These are phyloP conservation scores for Tenthredo amoena DNA, from an alignment of 2,888 invertebrate genomes.

Conservation along the genomic window DNA sequence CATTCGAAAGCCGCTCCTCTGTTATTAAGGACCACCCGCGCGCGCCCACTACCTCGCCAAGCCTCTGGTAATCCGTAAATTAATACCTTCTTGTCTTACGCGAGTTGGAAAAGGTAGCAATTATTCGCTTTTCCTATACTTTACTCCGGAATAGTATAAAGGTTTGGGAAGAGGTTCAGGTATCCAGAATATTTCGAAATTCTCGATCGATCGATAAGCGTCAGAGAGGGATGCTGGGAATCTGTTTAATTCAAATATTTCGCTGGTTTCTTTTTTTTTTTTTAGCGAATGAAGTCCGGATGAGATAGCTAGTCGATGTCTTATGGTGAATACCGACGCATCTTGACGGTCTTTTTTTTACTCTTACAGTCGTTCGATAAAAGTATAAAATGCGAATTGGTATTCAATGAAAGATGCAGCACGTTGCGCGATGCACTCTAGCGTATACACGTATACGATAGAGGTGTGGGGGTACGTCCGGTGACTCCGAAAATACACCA, in stretches of 20 bases:
- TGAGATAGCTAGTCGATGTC: not conserved
- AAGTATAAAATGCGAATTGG: conserved; percentile 1
- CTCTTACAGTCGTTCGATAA: not conserved
- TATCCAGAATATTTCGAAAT: not conserved
- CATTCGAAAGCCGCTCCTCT: conserved; percentile 37
- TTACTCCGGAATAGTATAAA: not conserved
- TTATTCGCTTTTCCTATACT: not conserved
- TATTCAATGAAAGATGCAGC: conserved; percentile 3
- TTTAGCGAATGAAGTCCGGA: not conserved
- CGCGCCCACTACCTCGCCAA: not conserved
- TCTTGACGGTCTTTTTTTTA: not conserved
- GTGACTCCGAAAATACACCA: conserved; percentile 47
- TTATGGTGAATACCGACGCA: not conserved
- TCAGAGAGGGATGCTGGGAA: conserved; percentile 9
- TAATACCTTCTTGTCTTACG: conserved; percentile 48
- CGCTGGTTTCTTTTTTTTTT: not conserved
- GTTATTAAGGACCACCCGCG: conserved; percentile 51
- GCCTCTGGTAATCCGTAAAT: conserved; percentile 29
- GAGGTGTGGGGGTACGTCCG: conserved; percentile 17
- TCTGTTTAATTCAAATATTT: not conserved
- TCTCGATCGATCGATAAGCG: not conserved
- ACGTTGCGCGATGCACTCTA: conserved; percentile 13
- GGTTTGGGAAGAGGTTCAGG: not conserved
- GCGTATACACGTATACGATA: conserved; percentile 1
- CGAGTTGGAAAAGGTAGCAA: not conserved